These are phyloP conservation scores for Frankliniella intonsa DNA, from an alignment of 2,888 invertebrate genomes.

Conservation along the genomic window DNA sequence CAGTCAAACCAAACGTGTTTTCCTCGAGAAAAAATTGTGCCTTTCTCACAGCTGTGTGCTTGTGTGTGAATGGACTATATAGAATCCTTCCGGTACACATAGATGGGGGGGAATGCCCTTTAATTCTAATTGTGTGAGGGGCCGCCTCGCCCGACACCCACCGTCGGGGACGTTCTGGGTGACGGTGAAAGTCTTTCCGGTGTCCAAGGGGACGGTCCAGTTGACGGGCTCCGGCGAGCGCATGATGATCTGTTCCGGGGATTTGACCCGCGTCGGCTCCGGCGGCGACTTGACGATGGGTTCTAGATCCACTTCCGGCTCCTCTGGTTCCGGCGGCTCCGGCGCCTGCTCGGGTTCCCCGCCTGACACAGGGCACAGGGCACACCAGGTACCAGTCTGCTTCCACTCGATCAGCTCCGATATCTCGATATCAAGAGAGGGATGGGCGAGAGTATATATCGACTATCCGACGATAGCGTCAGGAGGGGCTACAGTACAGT, in stretches of 20 bases:
- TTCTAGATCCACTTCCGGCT: constrained; percentile 50
- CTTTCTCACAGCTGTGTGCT: neutral
- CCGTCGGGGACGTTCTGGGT: constrained; percentile 85
- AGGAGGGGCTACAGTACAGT: no score
- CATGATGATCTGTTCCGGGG: constrained; percentile 88
- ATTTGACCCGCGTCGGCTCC: constrained; percentile 88
- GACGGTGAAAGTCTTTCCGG: constrained; percentile 88
- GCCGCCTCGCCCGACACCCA: constrained; percentile 39
- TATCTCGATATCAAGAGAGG: neutral
- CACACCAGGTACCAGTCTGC: constrained; percentile 8
- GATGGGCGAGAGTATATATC: neutral
- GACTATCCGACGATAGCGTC: no score
- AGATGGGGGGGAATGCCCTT: neutral
- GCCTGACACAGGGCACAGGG: constrained; percentile 15
- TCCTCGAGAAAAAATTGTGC: neutral
- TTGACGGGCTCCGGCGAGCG: constrained; percentile 90
- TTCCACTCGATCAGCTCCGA: neutral
- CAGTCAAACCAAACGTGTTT: neutral
- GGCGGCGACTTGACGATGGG: constrained; percentile 87
- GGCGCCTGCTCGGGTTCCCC: neutral
- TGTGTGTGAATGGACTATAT: neutral
- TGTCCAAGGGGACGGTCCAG: constrained; percentile 91
- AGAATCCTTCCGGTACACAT: no score
- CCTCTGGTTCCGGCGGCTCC: constrained; percentile 34
- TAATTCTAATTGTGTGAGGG: no score